A percentile compares a stretch with the other conserved stretches of the same genome.
phyloP scores from a whole-genome alignment of 2,113 vertebrate genomes.

The Albula glossodonta region DNA sequence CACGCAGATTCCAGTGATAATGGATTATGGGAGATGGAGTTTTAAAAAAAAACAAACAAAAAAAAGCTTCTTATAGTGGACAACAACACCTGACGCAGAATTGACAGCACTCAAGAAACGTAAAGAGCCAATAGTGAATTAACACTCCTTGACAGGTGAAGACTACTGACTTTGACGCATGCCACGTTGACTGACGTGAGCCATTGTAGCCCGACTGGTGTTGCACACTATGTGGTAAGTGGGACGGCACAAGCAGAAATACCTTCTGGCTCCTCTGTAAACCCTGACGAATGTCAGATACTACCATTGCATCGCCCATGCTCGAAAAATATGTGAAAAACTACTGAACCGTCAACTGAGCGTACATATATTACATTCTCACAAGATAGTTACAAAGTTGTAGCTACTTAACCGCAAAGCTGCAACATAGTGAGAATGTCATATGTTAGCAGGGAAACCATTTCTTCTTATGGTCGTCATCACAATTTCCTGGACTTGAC shows the following conservation, averaged over 20 bases:
- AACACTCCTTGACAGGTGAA: neutral
- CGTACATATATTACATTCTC: neutral
- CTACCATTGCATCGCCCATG: slow-evolving; percentile 9
- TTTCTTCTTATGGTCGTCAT: neutral
- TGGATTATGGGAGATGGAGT: neutral
- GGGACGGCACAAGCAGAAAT: neutral
- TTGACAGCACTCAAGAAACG: neutral
- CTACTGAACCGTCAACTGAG: slow-evolving; percentile 22
- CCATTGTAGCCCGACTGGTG: slow-evolving; percentile 5
- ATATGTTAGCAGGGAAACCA: neutral
- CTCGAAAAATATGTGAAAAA: neutral
- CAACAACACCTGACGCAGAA: neutral
- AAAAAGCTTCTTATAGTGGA: neutral
- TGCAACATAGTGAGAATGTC: neutral
- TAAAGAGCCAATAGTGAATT: neutral
- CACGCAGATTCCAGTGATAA: neutral
- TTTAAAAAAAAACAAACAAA: neutral
- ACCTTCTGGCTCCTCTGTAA: slow-evolving; percentile 19
- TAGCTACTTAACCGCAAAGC: neutral
- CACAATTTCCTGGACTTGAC: neutral
- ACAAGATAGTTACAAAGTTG: slow-evolving; percentile 3
- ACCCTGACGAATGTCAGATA: neutral
- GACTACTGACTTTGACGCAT: slow-evolving; percentile 20
- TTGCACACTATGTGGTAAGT: neutral
- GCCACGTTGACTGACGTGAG: slow-evolving; percentile 8